Conservation (phyloP, 2,888 invertebrate species). For the Scrobipalpa costella region DNA sequence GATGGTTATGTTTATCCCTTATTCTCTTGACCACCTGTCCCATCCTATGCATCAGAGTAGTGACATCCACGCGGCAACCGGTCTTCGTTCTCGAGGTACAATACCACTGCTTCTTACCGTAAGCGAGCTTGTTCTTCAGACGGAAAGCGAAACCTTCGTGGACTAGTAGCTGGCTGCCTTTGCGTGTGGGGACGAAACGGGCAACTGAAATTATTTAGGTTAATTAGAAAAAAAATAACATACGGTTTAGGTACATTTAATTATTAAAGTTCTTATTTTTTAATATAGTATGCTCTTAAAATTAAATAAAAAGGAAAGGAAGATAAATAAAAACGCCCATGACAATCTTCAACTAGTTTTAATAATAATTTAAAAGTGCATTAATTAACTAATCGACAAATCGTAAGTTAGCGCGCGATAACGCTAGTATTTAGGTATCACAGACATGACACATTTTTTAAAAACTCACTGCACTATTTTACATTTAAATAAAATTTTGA, state of each 20-base stretch:
- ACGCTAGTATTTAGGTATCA: too few relatives aligned
- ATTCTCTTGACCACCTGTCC: conserved; percentile 61
- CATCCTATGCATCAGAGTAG: conserved; percentile 55
- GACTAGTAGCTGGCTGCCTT: conserved; percentile 66
- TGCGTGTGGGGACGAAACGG: conserved; percentile 66
- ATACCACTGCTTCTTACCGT: conserved; percentile 75
- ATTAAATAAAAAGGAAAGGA: background rate
- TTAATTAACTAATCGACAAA: too few relatives aligned
- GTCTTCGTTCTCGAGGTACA: conserved; percentile 67
- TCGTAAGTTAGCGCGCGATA: too few relatives aligned
- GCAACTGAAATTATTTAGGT: conserved; percentile 58
- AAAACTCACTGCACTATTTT: too few relatives aligned
- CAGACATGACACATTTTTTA: too few relatives aligned
- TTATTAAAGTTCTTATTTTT: background rate
- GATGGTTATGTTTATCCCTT: conserved; percentile 65
- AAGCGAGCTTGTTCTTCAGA: conserved; percentile 69
- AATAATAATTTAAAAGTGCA: too few relatives aligned
- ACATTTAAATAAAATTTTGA: too few relatives aligned
- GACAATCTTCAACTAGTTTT: too few relatives aligned
- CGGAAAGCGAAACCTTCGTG: conserved; percentile 70
- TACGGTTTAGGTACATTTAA: conserved; percentile 26
- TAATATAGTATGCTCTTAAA: background rate
- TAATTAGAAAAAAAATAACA: conserved; percentile 11
- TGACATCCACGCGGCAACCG: conserved; percentile 69
- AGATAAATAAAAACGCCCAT: background rate